Percentiles rank a stretch among this genome's conserved stretches.
These are phyloP conservation scores for Xestia xanthographa DNA, from an alignment of 2,888 invertebrate genomes.

Conservation along the genomic window DNA sequence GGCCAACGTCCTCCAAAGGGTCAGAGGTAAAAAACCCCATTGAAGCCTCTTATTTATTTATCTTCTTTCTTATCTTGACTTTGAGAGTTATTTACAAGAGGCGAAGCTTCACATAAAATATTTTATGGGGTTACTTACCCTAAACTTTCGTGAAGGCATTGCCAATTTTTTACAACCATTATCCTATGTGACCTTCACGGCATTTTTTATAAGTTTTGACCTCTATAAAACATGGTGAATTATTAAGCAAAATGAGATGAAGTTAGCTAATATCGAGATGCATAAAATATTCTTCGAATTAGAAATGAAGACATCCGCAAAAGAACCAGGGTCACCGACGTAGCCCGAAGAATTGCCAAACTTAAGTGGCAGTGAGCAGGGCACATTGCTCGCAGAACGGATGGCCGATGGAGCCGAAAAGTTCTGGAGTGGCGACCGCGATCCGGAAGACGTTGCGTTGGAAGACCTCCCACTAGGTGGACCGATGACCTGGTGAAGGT, in stretches of 20 bases:
- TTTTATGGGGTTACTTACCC: conserved; percentile 25
- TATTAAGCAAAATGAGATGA: conserved; percentile 10
- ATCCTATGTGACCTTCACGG: conserved; percentile 28
- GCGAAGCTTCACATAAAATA: conserved; percentile 31
- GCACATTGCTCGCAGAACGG: too few relatives aligned
- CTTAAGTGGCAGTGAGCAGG: too few relatives aligned
- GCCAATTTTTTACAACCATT: conserved; percentile 47
- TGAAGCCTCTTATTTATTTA: conserved; percentile 35
- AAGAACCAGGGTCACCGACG: too few relatives aligned
- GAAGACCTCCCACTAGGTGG: too few relatives aligned
- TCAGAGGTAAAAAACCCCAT: conserved; percentile 25
- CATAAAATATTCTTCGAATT: too few relatives aligned
- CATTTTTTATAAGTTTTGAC: conserved; percentile 26
- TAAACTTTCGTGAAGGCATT: conserved; percentile 29
- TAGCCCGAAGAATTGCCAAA: too few relatives aligned
- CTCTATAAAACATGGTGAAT: conserved; percentile 15
- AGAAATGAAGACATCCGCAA: too few relatives aligned
- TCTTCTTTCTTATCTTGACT: conserved; percentile 33
- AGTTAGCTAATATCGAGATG: not conserved
- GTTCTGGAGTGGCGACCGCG: too few relatives aligned
- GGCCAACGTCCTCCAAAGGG: conserved; percentile 6
- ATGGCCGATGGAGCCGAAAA: too few relatives aligned
- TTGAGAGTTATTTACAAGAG: conserved; percentile 35
- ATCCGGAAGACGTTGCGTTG: too few relatives aligned
- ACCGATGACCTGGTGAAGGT: too few relatives aligned